phyloP scores from a whole-genome alignment of 1,140 invertebrate species.

The Maconellicoccus hirsutus region DNA sequence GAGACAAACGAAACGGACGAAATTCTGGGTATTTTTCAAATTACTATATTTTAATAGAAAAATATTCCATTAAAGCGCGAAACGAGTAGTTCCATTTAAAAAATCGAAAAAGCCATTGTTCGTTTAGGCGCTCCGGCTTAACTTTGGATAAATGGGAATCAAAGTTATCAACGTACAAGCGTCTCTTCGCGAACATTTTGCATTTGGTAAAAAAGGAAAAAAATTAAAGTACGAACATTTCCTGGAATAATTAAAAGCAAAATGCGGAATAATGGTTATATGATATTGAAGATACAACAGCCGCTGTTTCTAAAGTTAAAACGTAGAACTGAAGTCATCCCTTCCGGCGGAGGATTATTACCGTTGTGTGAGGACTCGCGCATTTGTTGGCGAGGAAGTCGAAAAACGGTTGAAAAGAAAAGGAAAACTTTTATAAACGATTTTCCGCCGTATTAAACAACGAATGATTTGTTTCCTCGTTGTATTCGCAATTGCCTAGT shows the following conservation, averaged over 20 bases:
- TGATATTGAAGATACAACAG: background rate
- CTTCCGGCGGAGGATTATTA: constrained; percentile 1
- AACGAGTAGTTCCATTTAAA: too few relatives aligned
- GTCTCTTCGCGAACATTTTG: too few relatives aligned
- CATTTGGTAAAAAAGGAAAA: background rate
- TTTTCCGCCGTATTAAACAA: constrained; percentile 4
- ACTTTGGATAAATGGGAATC: too few relatives aligned
- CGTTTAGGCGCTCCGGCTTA: too few relatives aligned
- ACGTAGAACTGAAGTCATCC: background rate
- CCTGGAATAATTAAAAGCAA: background rate
- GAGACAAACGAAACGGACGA: too few relatives aligned
- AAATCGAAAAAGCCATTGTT: too few relatives aligned
- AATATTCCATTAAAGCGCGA: too few relatives aligned
- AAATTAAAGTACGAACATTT: background rate
- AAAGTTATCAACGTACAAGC: too few relatives aligned
- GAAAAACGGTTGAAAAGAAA: constrained; percentile 1
- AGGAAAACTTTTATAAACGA: constrained; percentile 9
- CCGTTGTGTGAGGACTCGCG: background rate
- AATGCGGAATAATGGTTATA: background rate
- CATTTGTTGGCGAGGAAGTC: background rate
- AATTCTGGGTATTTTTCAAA: too few relatives aligned
- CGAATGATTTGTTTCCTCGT: background rate
- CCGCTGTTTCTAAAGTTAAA: background rate
- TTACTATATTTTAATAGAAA: too few relatives aligned
- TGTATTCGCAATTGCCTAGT: constrained; percentile 1